Evolutionary conservation across 1,140 invertebrate species (phyloP).

Genomic region (Drosophila santomea): DNA sequence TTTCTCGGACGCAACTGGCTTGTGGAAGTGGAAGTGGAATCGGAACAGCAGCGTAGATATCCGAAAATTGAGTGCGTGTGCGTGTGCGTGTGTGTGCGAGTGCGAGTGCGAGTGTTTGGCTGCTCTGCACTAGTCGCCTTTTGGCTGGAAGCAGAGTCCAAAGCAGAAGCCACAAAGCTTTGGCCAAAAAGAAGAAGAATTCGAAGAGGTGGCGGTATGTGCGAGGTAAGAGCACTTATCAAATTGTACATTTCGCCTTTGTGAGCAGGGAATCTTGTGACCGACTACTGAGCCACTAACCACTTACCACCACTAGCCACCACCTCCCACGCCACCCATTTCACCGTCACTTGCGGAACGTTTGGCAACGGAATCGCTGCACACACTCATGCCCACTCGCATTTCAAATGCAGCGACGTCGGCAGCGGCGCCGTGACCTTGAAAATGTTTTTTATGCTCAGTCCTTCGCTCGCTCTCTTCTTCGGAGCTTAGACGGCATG

Average conservation of each 20-base stretch:
- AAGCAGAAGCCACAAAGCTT: constrained; percentile 6
- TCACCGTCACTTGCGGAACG: constrained; percentile 9
- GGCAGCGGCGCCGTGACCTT: constrained; percentile 55
- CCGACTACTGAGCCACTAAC: not conserved
- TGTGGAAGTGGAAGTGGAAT: constrained; percentile 41
- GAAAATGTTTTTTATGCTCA: constrained; percentile 48
- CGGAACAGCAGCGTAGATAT: constrained; percentile 35
- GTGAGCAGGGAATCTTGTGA: constrained; percentile 23
- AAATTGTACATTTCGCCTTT: constrained; percentile 16
- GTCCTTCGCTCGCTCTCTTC: constrained; percentile 10
- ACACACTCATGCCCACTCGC: constrained; percentile 54
- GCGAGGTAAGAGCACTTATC: constrained; percentile 15
- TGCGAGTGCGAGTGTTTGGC: constrained; percentile 1
- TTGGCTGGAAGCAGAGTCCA: constrained; percentile 1
- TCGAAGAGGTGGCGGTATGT: not conserved
- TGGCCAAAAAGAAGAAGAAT: not conserved
- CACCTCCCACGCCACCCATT: not conserved
- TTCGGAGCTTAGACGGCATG: constrained; percentile 38
- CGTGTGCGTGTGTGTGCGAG: not conserved
- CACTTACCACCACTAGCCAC: no score
- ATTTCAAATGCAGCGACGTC: constrained; percentile 65
- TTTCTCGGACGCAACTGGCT: constrained; percentile 4
- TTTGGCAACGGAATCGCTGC: constrained; percentile 22
- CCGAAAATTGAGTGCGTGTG: constrained; percentile 24
- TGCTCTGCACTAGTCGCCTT: not conserved